Evolutionary conservation across 2,888 invertebrate species (phyloP).

Genomic region (Brenthis daphne): DNA sequence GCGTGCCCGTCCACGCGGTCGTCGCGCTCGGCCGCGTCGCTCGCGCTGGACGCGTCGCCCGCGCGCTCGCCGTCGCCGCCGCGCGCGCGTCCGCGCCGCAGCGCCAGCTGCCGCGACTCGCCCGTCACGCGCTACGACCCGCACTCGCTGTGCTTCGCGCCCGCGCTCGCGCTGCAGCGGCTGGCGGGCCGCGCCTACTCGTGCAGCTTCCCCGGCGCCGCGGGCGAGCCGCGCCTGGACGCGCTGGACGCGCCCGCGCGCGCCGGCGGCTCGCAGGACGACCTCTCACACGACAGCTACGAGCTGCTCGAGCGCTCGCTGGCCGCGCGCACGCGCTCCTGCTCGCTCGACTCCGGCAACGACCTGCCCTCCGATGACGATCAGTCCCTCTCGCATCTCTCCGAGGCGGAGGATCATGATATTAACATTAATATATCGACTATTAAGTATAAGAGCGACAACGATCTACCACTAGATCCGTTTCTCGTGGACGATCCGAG

Average conservation of each 20-base stretch:
- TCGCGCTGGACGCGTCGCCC: conserved; percentile 53
- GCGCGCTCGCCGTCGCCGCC: conserved; percentile 37
- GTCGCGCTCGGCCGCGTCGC: conserved; percentile 66
- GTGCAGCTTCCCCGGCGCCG: conserved; percentile 90
- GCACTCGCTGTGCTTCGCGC: conserved; percentile 84
- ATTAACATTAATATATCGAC: conserved; percentile 82
- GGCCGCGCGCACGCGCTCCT: conserved; percentile 83
- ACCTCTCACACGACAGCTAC: conserved; percentile 86
- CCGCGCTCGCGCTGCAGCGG: conserved; percentile 83
- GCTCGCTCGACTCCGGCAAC: conserved; percentile 89
- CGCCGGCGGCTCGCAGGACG: conserved; percentile 94
- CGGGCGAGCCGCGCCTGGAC: conserved; percentile 85
- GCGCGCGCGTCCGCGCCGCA: conserved; percentile 60
- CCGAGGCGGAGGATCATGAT: conserved; percentile 73
- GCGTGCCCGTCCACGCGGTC: conserved; percentile 70
- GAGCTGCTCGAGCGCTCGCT: conserved; percentile 60
- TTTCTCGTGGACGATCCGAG: conserved; percentile 90
- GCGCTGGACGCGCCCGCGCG: conserved; percentile 84
- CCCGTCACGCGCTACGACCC: conserved; percentile 88
- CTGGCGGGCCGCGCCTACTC: too few relatives aligned
- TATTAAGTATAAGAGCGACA: conserved; percentile 85
- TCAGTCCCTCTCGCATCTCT: conserved; percentile 79
- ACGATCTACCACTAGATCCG: conserved; percentile 88
- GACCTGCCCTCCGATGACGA: conserved; percentile 89
- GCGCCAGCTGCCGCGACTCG: conserved; percentile 90